Evolutionary conservation across 2,888 invertebrate genomes (phyloP), one percentile per base, ranked within the genome.

Genomic region (Hypolimnas misippus): DNA sequence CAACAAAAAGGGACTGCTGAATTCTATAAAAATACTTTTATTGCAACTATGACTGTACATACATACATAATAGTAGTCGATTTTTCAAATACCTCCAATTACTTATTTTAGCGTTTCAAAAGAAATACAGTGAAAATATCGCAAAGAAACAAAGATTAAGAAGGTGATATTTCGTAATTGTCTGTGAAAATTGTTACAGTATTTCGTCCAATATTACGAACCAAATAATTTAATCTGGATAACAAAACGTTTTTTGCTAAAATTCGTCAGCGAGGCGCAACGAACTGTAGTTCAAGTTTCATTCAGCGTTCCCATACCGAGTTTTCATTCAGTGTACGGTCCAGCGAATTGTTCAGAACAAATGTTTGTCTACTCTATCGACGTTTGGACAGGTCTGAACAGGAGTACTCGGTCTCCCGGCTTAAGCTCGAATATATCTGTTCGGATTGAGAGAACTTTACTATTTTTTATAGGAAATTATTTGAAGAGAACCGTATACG

Each of bases 321-420:
- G 71, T 69, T 69, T 64, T 62, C 65, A 64, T 67, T 66, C 62
- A 62, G 59, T 55, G 57, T 35, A 62, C 69, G 67, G 62, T 63
- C 66, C 67, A 65, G 35, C 58, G 69, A 64, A 66, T 70, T 62
- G 69, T 70, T 68, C 68, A 40, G 65, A 65, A 67, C 67, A 63
- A 67, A 69, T 72, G 68, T 72, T 70, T 69, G 68, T 68, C 65
- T 62, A 65, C 58, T 67, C 68, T 65, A 68, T 70, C 70, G 68
- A 72, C 69, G 70, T 69, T 70, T 72, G 70, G 68, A 68, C 68
- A 72, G 70, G 64, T 64, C 60, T 66, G 64, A 70, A 69, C 64
- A 53, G 63, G 58, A 65, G 66, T 63, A 71, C 63, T 69, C 69
- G 62, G 69, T 66, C 67, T 64, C 53, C 57, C 56, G 52, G 64